Conservation (phyloP, 1,140 invertebrate species). For the Caenorhabditis briggsae region DNA sequence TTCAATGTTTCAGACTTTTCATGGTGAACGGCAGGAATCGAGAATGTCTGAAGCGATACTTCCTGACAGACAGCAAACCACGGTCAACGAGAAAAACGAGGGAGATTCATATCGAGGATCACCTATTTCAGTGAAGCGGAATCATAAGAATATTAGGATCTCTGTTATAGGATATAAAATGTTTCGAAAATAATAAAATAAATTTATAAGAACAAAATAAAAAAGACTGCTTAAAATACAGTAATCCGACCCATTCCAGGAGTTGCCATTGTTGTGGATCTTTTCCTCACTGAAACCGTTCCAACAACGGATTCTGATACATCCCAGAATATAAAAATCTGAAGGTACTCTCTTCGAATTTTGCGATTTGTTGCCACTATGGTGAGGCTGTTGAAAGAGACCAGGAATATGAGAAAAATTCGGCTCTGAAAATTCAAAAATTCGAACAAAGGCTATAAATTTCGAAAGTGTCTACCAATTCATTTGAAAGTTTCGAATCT, state of each 20-base stretch:
- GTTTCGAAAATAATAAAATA: too few species aligned
- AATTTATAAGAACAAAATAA: background rate
- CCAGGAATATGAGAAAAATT: background rate
- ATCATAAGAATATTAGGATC: background rate
- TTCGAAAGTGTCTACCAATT: background rate
- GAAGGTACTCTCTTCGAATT: background rate
- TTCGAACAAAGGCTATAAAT: background rate
- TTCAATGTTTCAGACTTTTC: constrained; percentile 41
- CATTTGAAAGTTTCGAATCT: background rate
- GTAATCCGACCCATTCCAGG: background rate
- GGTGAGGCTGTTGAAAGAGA: constrained; percentile 14
- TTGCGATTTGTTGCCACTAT: background rate
- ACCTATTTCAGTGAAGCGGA: constrained; percentile 2
- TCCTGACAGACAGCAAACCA: background rate
- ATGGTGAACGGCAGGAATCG: constrained; percentile 56
- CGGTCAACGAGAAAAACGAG: constrained; percentile 18
- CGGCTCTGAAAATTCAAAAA: background rate
- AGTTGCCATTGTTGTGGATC: background rate
- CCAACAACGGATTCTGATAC: background rate
- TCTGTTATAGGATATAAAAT: too few species aligned
- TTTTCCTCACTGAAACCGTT: background rate
- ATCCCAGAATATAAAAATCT: background rate
- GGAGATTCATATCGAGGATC: constrained; percentile 22
- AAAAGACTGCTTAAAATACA: background rate
- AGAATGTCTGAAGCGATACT: constrained; percentile 30